phyloP scores from a whole-genome alignment of 2,797 vertebrate genomes.

The Falco novaeseelandiae region DNA sequence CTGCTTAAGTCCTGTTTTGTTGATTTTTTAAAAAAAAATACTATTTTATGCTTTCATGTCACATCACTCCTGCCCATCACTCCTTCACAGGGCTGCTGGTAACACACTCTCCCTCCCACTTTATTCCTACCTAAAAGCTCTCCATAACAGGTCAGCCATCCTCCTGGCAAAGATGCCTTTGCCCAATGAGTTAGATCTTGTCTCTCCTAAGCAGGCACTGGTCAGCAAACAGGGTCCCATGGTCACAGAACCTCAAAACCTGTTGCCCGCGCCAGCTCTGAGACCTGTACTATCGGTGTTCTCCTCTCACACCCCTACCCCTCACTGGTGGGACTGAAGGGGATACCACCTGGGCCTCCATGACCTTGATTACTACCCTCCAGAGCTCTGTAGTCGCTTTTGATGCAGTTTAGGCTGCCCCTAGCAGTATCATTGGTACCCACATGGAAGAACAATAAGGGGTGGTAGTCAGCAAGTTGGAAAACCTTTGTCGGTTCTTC shows the following conservation, averaged over 20 bases:
- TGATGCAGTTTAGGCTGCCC: neutral
- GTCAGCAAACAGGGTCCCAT: neutral
- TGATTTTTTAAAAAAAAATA: neutral
- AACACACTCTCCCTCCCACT: neutral
- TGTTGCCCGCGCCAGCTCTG: neutral
- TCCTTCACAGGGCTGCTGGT: neutral
- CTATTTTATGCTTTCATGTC: neutral
- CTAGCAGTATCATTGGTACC: neutral
- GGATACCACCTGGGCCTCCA: fast-evolving
- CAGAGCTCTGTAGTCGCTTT: neutral
- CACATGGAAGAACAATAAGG: neutral
- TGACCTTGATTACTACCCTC: neutral
- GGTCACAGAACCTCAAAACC: neutral
- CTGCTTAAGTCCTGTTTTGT: neutral
- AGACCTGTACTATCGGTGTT: neutral
- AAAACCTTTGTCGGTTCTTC: neutral
- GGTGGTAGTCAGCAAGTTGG: neutral
- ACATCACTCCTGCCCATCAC: neutral
- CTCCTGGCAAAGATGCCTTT: neutral
- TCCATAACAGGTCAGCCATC: neutral
- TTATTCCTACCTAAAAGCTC: neutral
- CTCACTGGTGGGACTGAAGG: neutral
- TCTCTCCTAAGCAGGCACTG: neutral
- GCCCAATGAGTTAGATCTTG: neutral
- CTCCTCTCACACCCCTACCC: neutral